Evolutionary conservation across 1,140 invertebrate species (phyloP).

Genomic region (Sitobion miscanthi): DNA sequence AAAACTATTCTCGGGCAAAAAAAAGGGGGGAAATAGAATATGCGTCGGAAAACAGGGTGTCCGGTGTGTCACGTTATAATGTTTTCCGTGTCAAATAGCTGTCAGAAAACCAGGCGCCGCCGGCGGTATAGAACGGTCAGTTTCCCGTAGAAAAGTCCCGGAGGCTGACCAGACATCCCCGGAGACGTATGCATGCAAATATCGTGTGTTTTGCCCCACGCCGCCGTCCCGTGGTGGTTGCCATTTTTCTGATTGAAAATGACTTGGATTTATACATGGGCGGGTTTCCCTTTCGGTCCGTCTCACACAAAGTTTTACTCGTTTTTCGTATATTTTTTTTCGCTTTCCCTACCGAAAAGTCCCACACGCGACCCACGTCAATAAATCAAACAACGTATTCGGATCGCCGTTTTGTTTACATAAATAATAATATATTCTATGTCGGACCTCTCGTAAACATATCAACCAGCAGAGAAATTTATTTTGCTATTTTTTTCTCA

Average conservation of each 20-base stretch:
- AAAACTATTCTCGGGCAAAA: neutral
- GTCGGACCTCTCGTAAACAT: constrained; percentile 53
- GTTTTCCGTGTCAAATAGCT: constrained; percentile 55
- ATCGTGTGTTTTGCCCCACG: neutral
- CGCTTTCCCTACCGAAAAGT: constrained; percentile 22
- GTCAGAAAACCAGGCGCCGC: constrained; percentile 25
- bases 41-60: neutral
- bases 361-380: constrained; percentile 54
- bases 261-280: constrained; percentile 56
- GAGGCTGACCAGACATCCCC: constrained; percentile 46
- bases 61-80: constrained; percentile 35
- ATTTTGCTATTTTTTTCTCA: constrained; percentile 32
- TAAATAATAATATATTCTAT: constrained; percentile 51
- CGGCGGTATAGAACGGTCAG: constrained; percentile 9
- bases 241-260: constrained; percentile 57
- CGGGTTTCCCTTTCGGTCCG: constrained; percentile 50
- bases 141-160: constrained; percentile 1
- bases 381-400: constrained; percentile 52
- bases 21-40: constrained; percentile 8
- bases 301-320: constrained; percentile 42
- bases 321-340: constrained; percentile 27
- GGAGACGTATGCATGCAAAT: constrained; percentile 54
- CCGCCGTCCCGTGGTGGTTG: neutral
- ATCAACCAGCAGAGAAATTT: constrained; percentile 40
- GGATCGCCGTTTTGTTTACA: constrained; percentile 56